Evolutionary conservation across 2,797 vertebrate genomes (phyloP).

Genomic region (Ispidina lecontei): DNA sequence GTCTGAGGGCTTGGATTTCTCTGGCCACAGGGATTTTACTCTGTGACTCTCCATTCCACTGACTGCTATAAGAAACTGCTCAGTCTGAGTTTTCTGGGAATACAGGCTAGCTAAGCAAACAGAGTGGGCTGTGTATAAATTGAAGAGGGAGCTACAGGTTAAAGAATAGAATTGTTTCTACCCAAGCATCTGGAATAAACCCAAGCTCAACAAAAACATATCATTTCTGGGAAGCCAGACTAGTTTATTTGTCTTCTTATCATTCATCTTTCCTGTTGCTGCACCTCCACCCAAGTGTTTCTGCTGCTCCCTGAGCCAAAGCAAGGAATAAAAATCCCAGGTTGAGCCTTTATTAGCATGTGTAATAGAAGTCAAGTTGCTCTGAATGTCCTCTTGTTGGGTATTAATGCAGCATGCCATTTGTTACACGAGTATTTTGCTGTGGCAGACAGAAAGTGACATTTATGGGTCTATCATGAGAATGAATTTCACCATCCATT

Average conservation of each 20-base stretch:
- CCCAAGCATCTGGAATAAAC: conserved; percentile 17
- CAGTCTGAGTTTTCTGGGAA: background rate
- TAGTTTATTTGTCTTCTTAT: background rate
- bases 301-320: conserved; percentile 15
- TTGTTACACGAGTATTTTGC: conserved; percentile 73
- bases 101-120: background rate
- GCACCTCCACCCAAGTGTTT: conserved; percentile 28
- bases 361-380: conserved; percentile 65
- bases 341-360: conserved; percentile 47
- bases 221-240: conserved; percentile 2
- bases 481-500: conserved; percentile 85
- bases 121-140: background rate
- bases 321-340: conserved; percentile 51
- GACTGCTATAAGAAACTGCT: background rate
- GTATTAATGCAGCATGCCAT: conserved; percentile 71
- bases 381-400: conserved; percentile 60
- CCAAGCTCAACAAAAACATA: conserved; percentile 17
- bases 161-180: background rate
- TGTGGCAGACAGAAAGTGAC: conserved; percentile 78
- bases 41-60: background rate
- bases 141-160: background rate
- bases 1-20: background rate
- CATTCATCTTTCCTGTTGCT: conserved; percentile 25
- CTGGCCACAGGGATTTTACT: background rate
- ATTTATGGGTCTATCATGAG: conserved; percentile 84